Evolutionary conservation across 2,888 invertebrate genomes (phyloP).

Genomic region (Gymnoscelis rufifasciata): DNA sequence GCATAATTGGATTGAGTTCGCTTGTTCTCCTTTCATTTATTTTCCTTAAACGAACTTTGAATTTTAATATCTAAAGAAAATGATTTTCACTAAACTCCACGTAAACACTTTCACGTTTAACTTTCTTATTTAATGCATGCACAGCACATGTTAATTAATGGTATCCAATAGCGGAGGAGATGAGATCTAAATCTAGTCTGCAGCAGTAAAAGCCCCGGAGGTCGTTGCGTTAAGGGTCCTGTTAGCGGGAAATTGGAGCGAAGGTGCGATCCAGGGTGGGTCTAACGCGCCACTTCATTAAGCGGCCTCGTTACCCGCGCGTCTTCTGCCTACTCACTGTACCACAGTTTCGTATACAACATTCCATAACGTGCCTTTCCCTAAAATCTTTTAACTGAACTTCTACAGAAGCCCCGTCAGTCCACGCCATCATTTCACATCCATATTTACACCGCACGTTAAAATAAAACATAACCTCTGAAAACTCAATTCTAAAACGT

Average conservation of each 20-base stretch:
- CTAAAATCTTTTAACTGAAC: not conserved
- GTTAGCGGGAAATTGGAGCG: constrained; percentile 64
- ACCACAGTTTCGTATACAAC: too few relatives aligned
- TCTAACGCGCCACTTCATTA: constrained; percentile 68
- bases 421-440: too few relatives aligned
- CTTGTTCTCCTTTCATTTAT: constrained; percentile 61
- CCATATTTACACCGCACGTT: too few relatives aligned
- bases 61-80: constrained; percentile 44
- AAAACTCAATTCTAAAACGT: constrained; percentile 17
- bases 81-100: constrained; percentile 31
- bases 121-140: constrained; percentile 4
- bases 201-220: constrained; percentile 48
- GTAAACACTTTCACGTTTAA: constrained; percentile 11
- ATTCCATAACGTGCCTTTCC: not conserved
- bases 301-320: constrained; percentile 56
- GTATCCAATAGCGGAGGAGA: constrained; percentile 25
- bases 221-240: constrained; percentile 57
- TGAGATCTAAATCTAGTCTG: constrained; percentile 27
- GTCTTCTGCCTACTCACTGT: constrained; percentile 34
- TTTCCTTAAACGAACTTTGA: constrained; percentile 55
- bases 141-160: constrained; percentile 23
- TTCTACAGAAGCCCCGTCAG: too few relatives aligned
- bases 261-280: constrained; percentile 47
- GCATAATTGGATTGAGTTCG: constrained; percentile 62
- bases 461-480: not conserved